Conservation (phyloP, 2,888 invertebrate genomes). For the Agrotis clavis region DNA sequence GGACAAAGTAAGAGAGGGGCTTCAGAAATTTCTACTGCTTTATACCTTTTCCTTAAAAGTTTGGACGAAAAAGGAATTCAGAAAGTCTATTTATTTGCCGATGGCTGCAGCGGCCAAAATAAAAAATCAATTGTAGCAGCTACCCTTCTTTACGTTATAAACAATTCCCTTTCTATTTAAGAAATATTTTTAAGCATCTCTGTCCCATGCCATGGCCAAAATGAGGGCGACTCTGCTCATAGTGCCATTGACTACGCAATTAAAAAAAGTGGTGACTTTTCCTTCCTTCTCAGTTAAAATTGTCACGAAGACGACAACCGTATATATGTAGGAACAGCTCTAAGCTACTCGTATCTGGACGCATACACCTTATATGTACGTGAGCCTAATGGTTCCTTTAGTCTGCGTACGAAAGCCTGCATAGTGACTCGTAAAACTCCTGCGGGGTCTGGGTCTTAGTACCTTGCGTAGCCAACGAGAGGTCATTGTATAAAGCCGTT, state of each 20-base stretch:
- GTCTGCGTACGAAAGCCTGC: too few relatives aligned
- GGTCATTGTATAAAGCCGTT: too few relatives aligned
- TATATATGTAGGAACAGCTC: constrained; percentile 4
- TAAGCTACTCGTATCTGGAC: constrained; percentile 4
- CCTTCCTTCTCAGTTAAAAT: constrained; percentile 3
- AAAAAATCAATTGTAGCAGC: constrained; percentile 1
- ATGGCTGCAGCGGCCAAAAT: constrained; percentile 23
- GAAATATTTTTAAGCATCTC: constrained; percentile 2
- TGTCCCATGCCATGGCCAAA: neutral
- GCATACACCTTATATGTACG: too few relatives aligned
- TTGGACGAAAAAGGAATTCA: constrained; percentile 8
- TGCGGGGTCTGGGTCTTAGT: too few relatives aligned
- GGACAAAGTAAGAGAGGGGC: too few relatives aligned
- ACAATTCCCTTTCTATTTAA: constrained; percentile 1
- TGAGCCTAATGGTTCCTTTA: too few relatives aligned
- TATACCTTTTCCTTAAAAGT: neutral
- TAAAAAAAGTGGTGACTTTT: constrained; percentile 3
- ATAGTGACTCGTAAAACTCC: too few relatives aligned
- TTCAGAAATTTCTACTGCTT: too few relatives aligned
- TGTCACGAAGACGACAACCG: constrained; percentile 1
- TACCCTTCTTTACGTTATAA: constrained; percentile 3
- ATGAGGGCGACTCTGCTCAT: neutral
- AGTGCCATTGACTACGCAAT: constrained; percentile 1
- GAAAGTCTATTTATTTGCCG: constrained; percentile 10
- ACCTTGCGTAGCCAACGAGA: too few relatives aligned